These are phyloP conservation scores for Geotrupes spiniger DNA, from an alignment of 2,888 invertebrate species.

Conservation along the genomic window DNA sequence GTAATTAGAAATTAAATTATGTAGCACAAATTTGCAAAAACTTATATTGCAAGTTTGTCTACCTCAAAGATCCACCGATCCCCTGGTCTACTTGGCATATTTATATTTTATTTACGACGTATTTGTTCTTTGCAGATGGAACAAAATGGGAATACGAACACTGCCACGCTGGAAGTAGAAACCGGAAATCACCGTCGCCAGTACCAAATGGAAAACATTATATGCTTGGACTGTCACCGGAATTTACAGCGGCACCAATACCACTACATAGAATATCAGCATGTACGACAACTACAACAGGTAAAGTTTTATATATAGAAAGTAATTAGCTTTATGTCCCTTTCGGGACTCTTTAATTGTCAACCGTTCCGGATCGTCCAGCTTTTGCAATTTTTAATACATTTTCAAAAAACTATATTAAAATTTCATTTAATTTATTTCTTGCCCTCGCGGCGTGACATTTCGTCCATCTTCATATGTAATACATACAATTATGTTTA, in stretches of 20 bases:
- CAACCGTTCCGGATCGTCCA: neutral
- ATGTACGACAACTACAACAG: slow-evolving; percentile 62
- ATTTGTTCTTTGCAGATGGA: slow-evolving; percentile 12
- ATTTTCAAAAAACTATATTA: too few species aligned
- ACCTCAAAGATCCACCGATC: too few species aligned
- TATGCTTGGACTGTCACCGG: slow-evolving; percentile 18
- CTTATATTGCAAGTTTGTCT: too few species aligned
- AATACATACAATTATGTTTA: too few species aligned
- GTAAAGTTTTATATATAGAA: too few species aligned
- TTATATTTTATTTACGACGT: too few species aligned
- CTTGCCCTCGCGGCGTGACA: slow-evolving; percentile 9
- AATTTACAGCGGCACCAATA: slow-evolving; percentile 19
- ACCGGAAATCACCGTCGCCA: slow-evolving; percentile 21
- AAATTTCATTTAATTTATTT: neutral
- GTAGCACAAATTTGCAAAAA: too few species aligned
- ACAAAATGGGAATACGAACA: slow-evolving; percentile 24
- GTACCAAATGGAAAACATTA: slow-evolving; percentile 20
- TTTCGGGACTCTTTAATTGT: slow-evolving; percentile 5
- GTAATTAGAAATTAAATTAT: too few species aligned
- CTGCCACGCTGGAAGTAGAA: slow-evolving; percentile 16
- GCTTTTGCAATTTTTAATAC: slow-evolving; percentile 5
- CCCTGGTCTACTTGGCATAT: too few species aligned
- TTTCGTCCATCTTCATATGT: too few species aligned
- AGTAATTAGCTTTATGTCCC: neutral
- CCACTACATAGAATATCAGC: slow-evolving; percentile 59